Percentiles rank a stretch among this genome's conserved stretches.
These are phyloP conservation scores for Podarcis muralis DNA, from an alignment of 2,113 vertebrate species.

Conservation along the genomic window DNA sequence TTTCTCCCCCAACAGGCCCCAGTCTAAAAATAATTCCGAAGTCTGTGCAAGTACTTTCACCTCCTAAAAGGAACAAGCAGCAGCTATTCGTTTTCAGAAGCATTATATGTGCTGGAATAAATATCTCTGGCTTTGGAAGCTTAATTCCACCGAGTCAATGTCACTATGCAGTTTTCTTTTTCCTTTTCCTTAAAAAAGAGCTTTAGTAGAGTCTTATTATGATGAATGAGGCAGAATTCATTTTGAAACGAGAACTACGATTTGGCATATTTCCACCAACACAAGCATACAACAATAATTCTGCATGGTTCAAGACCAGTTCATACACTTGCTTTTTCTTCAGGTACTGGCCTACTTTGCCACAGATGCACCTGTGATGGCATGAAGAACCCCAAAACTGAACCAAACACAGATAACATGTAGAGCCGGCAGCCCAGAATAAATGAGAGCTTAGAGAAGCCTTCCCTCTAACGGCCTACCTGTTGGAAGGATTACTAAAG, in stretches of 20 bases:
- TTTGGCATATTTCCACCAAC: not conserved
- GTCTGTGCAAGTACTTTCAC: not conserved
- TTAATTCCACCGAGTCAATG: not conserved
- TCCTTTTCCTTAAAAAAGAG: not conserved
- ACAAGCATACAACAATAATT: not conserved
- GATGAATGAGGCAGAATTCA: not conserved
- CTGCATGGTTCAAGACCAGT: not conserved
- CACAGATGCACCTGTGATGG: not conserved
- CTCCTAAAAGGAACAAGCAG: not conserved
- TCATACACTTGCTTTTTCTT: not conserved
- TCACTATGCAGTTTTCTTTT: accelerated
- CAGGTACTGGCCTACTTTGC: not conserved
- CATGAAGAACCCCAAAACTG: not conserved
- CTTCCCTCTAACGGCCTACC: not conserved
- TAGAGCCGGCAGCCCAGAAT: not conserved
- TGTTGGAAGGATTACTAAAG: not conserved
- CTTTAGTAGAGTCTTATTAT: not conserved
- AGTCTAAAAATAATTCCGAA: not conserved
- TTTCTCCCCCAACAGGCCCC: not conserved
- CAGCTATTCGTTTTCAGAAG: slow-evolving; percentile 3
- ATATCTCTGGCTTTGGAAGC: not conserved
- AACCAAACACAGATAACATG: not conserved
- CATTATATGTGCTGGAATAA: not conserved
- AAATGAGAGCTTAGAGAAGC: not conserved
- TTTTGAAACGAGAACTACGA: not conserved